Conservation (phyloP, 2,888 invertebrate species). For the Melanchra persicariae region DNA sequence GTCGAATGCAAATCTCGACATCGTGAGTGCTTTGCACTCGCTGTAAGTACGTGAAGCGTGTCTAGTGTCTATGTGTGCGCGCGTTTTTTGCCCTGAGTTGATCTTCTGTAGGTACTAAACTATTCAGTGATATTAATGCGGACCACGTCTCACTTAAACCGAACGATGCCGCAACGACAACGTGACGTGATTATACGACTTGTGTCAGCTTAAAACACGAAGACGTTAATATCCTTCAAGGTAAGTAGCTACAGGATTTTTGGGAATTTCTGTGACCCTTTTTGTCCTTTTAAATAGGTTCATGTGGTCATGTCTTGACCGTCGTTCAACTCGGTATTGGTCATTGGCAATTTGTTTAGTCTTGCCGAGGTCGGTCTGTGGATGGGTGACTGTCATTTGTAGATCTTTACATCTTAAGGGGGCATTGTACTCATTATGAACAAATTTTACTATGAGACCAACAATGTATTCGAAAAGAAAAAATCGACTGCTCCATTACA, state of each 20-base stretch:
- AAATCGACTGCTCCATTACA: too few relatives aligned
- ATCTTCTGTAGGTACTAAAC: constrained; percentile 1
- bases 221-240: constrained; percentile 47
- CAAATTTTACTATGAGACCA: too few relatives aligned
- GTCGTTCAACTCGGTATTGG: neutral
- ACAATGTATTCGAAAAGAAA: too few relatives aligned
- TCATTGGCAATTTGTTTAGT: neutral
- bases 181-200: constrained; percentile 65
- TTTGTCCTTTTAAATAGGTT: constrained; percentile 17
- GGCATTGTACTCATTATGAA: too few relatives aligned
- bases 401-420: too few relatives aligned
- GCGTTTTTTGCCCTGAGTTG: neutral
- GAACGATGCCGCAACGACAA: constrained; percentile 62
- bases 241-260: constrained; percentile 40
- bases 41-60: neutral
- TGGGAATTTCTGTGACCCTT: constrained; percentile 2
- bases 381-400: too few relatives aligned
- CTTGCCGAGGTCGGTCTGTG: neutral
- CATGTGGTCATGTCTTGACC: neutral
- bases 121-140: constrained; percentile 66
- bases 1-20: neutral
- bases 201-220: constrained; percentile 57
- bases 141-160: constrained; percentile 70
- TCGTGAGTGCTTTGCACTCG: neutral
- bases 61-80: neutral